Evolutionary conservation across 2,113 vertebrate genomes (phyloP).

Genomic region (Bothrops jararaca): DNA sequence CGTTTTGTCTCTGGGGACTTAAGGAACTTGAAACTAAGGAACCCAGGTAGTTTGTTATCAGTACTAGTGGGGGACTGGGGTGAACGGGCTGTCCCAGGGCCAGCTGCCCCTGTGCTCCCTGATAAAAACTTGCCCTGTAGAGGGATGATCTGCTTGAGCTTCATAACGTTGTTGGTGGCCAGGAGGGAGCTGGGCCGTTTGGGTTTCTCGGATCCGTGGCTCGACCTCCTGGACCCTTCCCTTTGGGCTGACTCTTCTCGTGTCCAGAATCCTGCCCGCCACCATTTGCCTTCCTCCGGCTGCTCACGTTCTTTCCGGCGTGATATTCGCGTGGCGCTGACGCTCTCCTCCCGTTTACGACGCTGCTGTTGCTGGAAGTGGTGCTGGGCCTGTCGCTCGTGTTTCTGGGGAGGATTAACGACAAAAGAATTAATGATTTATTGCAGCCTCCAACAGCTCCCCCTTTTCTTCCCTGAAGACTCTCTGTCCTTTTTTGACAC

Average conservation of each 20-base stretch:
- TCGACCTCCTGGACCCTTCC: conserved; percentile 54
- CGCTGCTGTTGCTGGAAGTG: conserved; percentile 95
- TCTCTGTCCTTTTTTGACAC: neutral
- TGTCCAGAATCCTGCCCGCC: conserved; percentile 72
- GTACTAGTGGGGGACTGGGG: conserved; percentile 84
- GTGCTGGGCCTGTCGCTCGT: conserved; percentile 95
- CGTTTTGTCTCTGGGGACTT: conserved; percentile 89
- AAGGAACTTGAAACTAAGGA: conserved; percentile 95
- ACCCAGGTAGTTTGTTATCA: conserved; percentile 89
- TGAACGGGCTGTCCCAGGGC: conserved; percentile 68
- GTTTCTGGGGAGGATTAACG: conserved; percentile 74
- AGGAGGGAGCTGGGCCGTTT: conserved; percentile 90
- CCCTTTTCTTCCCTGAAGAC: neutral
- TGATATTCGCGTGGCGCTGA: conserved; percentile 89
- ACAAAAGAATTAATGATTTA: neutral
- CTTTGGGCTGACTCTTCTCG: conserved; percentile 81
- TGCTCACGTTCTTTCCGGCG: conserved; percentile 84
- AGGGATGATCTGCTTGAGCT: conserved; percentile 95
- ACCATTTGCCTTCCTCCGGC: conserved; percentile 74
- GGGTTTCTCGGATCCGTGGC: conserved; percentile 79
- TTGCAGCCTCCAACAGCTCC: neutral
- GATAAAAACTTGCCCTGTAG: conserved; percentile 91
- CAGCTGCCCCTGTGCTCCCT: neutral
- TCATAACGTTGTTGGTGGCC: conserved; percentile 95
- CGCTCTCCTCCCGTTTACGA: conserved; percentile 91